Evolutionary conservation across 2,113 vertebrate genomes (phyloP).

Genomic region (Bufo gargarizans): DNA sequence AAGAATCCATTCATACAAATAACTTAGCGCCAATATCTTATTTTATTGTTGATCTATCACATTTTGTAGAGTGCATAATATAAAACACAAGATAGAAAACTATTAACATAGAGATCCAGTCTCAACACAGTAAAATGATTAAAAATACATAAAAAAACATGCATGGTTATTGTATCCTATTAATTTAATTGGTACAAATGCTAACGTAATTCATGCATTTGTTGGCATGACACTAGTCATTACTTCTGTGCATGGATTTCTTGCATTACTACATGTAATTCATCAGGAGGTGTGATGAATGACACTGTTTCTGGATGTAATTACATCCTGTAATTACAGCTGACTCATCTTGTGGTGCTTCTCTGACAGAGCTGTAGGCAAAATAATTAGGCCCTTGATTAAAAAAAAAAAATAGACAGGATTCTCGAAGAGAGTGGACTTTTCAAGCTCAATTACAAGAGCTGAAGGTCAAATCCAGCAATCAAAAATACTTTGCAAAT

Average conservation of each 20-base stretch:
- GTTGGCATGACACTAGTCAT: conserved; percentile 53
- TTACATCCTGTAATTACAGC: conserved; percentile 57
- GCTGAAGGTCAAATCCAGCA: conserved; percentile 50
- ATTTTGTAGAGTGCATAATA: neutral
- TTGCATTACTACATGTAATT: conserved; percentile 51
- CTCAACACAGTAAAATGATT: neutral
- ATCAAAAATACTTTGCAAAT: conserved; percentile 5
- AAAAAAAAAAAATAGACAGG: conserved; percentile 41
- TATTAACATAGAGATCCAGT: neutral
- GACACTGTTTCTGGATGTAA: conserved; percentile 50
- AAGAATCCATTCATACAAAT: neutral
- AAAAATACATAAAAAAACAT: neutral
- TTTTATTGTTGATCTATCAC: neutral
- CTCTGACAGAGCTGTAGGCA: conserved; percentile 48
- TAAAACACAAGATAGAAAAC: neutral
- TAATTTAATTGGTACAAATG: conserved; percentile 36
- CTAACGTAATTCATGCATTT: conserved; percentile 44
- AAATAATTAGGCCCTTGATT: conserved; percentile 56
- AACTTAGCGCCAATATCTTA: too few relatives aligned
- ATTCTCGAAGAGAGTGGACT: conserved; percentile 35
- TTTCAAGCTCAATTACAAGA: conserved; percentile 46
- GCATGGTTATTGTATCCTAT: neutral
- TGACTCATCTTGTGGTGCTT: conserved; percentile 55
- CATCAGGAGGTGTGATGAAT: conserved; percentile 54
- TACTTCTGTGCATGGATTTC: conserved; percentile 51